Evolutionary conservation across 1,140 invertebrate species (phyloP), one percentile per base, ranked within the genome.

Genomic region (Drosophila pruinosa): DNA sequence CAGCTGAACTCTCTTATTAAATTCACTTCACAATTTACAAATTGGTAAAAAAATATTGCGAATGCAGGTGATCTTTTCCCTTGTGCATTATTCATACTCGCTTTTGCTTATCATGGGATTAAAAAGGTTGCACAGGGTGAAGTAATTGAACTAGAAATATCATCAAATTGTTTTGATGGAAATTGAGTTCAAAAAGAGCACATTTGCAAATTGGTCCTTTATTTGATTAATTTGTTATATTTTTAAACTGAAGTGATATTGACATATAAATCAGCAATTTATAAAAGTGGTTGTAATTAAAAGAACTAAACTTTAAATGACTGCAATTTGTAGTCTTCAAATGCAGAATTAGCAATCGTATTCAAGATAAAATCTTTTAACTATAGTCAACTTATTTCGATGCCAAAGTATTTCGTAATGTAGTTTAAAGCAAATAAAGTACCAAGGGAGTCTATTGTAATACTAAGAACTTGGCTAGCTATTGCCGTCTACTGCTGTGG

Each of bases 1-100:
- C 48, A 12, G 15, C 26, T 52, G 28, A 34, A 34, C 28, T 34
- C 28, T 12, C 28, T 17, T 15, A 28, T 48, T 8, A 52, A 52
- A 34, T 52, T 52, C 28, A 31, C 12, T 52, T 52, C 48, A 15
- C 26, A 52, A 52, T 52, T 52, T 52, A 14, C 28, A 36, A 52
- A 52, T 52, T 52, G 48, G 10, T 19, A 2, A 28, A 1, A 34
- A 34, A 52, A 7, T 19, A 19, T 24, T 38, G 3, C 12, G 31
- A 4, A 24, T 14, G 43, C 10, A 12, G 21, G 5, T 45, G 4
- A 17, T 5, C 12, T 24, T 22, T 6, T 3, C 31, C 0, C 21
- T 24, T 22, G n/a, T 45, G 43, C 43, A 45, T 45, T 45, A 45
- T 45, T 45, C 24, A 45, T 45, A 4, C 12, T 45, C 24, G 43